Conservation (phyloP, 2,888 invertebrate genomes). For the Cheilosia vulpina region DNA sequence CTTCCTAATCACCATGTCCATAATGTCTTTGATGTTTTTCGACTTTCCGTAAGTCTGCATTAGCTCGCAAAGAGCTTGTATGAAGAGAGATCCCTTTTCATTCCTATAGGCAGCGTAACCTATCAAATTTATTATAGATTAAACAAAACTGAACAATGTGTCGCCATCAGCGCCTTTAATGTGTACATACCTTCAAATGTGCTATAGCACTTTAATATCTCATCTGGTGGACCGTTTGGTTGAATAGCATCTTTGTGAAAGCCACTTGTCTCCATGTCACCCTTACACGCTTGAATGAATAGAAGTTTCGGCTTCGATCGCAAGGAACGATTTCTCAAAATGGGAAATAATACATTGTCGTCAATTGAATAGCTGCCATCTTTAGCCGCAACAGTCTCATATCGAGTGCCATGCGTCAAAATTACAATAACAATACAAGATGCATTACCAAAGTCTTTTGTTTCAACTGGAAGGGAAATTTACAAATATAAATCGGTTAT, state of each 20-base stretch:
- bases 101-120: constrained; percentile 82
- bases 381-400: constrained; percentile 80
- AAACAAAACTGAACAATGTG: neutral
- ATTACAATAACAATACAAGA: constrained; percentile 81
- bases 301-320: constrained; percentile 81
- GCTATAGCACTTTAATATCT: constrained; percentile 82
- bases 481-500: constrained; percentile 5
- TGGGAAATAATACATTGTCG: constrained; percentile 80
- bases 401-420: constrained; percentile 81
- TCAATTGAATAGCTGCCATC: constrained; percentile 81
- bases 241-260: constrained; percentile 79
- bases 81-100: constrained; percentile 81
- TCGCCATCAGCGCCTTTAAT: neutral
- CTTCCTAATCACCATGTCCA: constrained; percentile 78
- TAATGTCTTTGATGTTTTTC: constrained; percentile 80
- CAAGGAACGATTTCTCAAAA: constrained; percentile 80
- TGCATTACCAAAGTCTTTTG: constrained; percentile 78
- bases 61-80: constrained; percentile 80
- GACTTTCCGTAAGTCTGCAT: constrained; percentile 77
- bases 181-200: constrained; percentile 80
- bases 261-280: constrained; percentile 77
- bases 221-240: constrained; percentile 79
- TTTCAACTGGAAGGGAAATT: constrained; percentile 78
- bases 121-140: constrained; percentile 35
- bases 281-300: constrained; percentile 83